phyloP scores from a whole-genome alignment of 1,140 invertebrate genomes.

The Acromyrmex charruanus region DNA sequence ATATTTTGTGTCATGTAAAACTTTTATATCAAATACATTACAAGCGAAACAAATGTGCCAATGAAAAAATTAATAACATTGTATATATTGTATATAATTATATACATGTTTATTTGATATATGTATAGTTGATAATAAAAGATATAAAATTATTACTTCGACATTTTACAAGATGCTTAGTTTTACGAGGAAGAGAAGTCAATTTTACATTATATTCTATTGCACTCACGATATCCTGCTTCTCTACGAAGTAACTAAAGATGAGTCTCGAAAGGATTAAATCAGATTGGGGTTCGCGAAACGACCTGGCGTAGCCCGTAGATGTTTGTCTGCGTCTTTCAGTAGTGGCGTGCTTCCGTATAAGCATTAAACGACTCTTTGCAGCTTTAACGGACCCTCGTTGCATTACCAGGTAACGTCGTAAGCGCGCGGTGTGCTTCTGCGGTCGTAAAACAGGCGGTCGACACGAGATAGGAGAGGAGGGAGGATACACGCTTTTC shows the following conservation, averaged over 20 bases:
- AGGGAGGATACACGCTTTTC: constrained; percentile 29
- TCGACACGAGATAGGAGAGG: constrained; percentile 56
- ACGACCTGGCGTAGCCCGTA: constrained; percentile 5
- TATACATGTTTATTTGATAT: constrained; percentile 5
- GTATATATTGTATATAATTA: no score
- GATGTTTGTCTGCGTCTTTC: constrained; percentile 32
- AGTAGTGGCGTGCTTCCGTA: constrained; percentile 20
- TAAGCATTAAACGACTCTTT: constrained; percentile 48
- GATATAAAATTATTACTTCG: neutral
- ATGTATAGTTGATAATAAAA: constrained; percentile 10
- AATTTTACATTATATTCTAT: neutral
- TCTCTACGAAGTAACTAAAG: neutral
- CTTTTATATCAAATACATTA: neutral
- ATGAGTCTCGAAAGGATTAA: constrained; percentile 37
- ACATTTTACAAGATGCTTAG: neutral
- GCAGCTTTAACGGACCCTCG: constrained; percentile 9
- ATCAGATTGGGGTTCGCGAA: neutral
- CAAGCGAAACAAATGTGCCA: neutral
- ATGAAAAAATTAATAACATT: neutral
- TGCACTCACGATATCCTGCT: neutral
- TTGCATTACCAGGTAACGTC: constrained; percentile 36
- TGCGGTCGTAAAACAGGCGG: constrained; percentile 79
- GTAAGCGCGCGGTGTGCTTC: constrained; percentile 72
- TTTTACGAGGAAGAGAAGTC: neutral
- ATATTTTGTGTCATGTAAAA: neutral